Evolutionary conservation across 64 coral and sea anemone species (phyloP).

Genomic region (Montipora cactus): DNA sequence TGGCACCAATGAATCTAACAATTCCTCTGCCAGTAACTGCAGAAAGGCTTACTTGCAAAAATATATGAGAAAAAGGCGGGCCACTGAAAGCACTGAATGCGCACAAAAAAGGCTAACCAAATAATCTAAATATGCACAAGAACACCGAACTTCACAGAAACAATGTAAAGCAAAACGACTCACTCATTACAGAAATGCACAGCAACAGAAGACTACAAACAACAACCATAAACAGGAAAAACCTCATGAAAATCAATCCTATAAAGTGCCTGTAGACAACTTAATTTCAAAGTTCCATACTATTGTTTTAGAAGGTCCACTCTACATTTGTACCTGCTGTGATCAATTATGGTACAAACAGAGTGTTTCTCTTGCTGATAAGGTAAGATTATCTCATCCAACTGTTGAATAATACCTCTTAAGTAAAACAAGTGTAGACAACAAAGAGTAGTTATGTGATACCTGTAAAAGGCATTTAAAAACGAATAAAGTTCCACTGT

Average conservation of each 20-base stretch:
- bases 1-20: no score
- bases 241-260: neutral
- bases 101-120: neutral
- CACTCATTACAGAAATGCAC: neutral
- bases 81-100: neutral
- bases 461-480: slow-evolving; percentile 2
- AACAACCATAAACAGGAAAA: neutral
- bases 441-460: slow-evolving; percentile 13
- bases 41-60: no score
- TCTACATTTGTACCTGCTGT: slow-evolving; percentile 24
- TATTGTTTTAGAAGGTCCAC: neutral
- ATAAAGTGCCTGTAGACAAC: neutral
- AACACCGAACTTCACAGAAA: neutral
- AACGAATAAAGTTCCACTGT: slow-evolving; percentile 22
- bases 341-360: slow-evolving; percentile 40
- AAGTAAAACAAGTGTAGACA: neutral
- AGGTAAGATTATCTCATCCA: neutral
- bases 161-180: neutral
- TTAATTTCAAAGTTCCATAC: slow-evolving; percentile 4
- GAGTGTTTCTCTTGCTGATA: slow-evolving; percentile 16
- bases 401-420: neutral
- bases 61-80: no score
- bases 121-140: neutral
- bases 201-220: neutral
- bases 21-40: no score